Evolutionary conservation across 2,113 vertebrate species (phyloP), one percentile per base, ranked within the genome.

Genomic region (Mirza zaza): DNA sequence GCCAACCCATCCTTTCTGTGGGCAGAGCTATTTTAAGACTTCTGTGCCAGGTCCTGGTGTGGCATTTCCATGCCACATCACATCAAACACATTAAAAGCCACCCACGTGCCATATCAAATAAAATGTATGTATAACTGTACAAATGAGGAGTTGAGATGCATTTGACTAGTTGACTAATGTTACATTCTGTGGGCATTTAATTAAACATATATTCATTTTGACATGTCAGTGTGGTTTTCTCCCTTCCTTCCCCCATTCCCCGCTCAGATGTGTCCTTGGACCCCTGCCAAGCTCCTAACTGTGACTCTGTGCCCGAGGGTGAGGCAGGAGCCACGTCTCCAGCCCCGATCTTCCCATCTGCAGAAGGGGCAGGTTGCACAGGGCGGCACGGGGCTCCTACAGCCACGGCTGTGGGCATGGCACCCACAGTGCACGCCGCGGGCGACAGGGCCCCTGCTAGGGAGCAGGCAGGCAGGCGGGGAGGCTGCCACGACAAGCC

Each of bases 131-230:
- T 92, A 55, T 77, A 85, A 67, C 86, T 32, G 2, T 27, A n/a
- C 32, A 39, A 93, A 87, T 59, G 9, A 50, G 59, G 95, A 87
- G 96, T 65, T 90, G 90, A 90, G 93, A 82, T 73, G 71, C 71
- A 81, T 39, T 75, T 68, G 94, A 95, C 94, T 95, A 36, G 84
- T 70, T 96, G 84, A 95, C 59, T 71, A 85, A 95, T 92, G 94
- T 57, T 87, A 48, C 25, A 10, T 97, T 87, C 91, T 57, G 52
- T 27, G 48, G 93, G 45, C 87, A 73, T 94, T 94, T 96, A 96
- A 97, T 95, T 92, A 88, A 94, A 96, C 87, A 73, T 97, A 95
- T 88, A 86, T 90, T 98, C 97, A 83, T 94, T 59, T 27, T 97
- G 96, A 97, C 32, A 0, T 29, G 15, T 36, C 76, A 27, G 10